These are phyloP conservation scores for Limnodromus scolopaceus DNA, from an alignment of 2,797 vertebrate species.

Conservation along the genomic window DNA sequence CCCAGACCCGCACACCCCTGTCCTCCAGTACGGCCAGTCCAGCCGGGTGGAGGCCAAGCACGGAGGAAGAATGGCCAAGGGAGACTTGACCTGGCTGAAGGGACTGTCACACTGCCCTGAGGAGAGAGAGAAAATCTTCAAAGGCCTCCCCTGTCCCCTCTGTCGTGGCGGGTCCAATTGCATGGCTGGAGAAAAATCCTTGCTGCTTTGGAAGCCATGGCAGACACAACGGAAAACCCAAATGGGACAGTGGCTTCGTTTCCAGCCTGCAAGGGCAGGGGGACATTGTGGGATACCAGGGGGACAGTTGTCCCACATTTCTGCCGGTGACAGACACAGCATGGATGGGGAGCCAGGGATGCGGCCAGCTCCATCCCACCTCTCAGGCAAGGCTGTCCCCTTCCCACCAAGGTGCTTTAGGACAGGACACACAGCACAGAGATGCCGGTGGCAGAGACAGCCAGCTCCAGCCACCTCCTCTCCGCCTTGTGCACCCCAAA, in stretches of 20 bases:
- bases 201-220: background rate
- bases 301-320: accelerated
- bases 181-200: background rate
- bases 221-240: background rate
- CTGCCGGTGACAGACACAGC: background rate
- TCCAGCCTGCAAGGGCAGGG: background rate
- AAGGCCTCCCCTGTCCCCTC: background rate
- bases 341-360: background rate
- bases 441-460: background rate
- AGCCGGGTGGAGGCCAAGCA: background rate
- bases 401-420: background rate
- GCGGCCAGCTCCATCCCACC: background rate
- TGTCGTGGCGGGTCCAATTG: background rate
- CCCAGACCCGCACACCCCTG: background rate
- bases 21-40: background rate
- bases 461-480: background rate
- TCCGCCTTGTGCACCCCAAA: background rate
- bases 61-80: background rate
- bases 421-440: background rate
- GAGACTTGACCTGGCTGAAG: accelerated
- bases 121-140: background rate
- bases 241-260: background rate
- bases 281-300: background rate
- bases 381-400: background rate
- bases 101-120: background rate